Evolutionary conservation across 1,140 invertebrate genomes (phyloP).

Genomic region (Pseudobourletiella spinata): DNA sequence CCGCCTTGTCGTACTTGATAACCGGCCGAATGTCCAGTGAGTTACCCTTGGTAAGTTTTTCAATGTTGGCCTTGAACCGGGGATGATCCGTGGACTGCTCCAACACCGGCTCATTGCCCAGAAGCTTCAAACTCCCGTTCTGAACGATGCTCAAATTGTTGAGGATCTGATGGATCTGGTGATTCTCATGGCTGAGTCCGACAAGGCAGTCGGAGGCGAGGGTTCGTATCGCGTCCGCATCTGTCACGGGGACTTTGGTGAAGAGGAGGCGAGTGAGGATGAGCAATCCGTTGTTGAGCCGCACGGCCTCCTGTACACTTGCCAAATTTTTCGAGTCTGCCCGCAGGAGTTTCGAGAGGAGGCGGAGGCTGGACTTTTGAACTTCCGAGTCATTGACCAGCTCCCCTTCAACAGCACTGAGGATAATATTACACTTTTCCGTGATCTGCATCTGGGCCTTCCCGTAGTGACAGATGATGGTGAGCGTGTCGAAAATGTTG

Average conservation of each 20-base stretch:
- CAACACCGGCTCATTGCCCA: conserved; percentile 87
- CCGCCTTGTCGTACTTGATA: conserved; percentile 64
- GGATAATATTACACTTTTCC: conserved; percentile 39
- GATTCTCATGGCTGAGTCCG: conserved; percentile 81
- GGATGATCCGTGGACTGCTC: conserved; percentile 4
- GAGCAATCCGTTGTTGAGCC: conserved; percentile 45
- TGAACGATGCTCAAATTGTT: conserved; percentile 91
- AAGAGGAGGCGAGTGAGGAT: conserved; percentile 62
- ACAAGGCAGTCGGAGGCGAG: conserved; percentile 84
- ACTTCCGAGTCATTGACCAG: conserved; percentile 81
- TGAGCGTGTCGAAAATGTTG: not conserved
- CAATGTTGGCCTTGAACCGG: conserved; percentile 1
- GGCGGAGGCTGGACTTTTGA: conserved; percentile 69
- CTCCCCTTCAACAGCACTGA: conserved; percentile 81
- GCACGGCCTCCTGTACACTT: conserved; percentile 84
- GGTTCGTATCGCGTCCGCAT: conserved; percentile 87
- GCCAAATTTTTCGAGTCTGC: conserved; percentile 69
- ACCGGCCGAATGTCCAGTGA: not conserved
- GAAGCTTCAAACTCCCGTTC: conserved; percentile 74
- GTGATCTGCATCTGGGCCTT: not conserved
- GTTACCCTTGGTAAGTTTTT: not conserved
- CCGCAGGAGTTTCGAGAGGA: not conserved
- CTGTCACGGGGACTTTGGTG: conserved; percentile 88
- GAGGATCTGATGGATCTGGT: conserved; percentile 83
- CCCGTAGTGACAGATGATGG: not conserved